phyloP scores from a whole-genome alignment of 2,888 invertebrate genomes.

The Augochlorella aurata region DNA sequence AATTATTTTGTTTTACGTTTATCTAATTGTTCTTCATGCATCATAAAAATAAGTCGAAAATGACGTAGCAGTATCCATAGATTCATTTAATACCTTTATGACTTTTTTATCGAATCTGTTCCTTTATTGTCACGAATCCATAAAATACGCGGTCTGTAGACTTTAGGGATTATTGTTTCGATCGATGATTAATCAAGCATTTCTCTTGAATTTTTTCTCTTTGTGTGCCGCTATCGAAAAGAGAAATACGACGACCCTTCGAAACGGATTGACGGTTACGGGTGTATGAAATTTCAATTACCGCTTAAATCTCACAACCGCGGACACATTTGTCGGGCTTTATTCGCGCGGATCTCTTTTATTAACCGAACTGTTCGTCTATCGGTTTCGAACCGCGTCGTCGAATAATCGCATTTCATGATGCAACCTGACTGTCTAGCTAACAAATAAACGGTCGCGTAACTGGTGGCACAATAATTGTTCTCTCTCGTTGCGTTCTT shows the following conservation, averaged over 20 bases:
- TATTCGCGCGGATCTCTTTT: neutral
- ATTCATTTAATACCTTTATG: too few species aligned
- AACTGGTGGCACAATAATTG: neutral
- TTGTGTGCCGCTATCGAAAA: neutral
- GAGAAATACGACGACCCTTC: neutral
- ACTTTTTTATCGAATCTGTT: too few species aligned
- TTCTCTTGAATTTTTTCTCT: neutral
- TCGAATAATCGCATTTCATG: neutral
- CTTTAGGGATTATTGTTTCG: neutral
- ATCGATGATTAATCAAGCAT: neutral
- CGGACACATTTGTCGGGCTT: conserved; percentile 2
- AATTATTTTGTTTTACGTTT: too few species aligned
- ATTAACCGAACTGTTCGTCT: neutral
- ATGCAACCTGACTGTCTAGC: neutral
- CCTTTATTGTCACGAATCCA: too few species aligned
- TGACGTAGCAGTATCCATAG: too few species aligned
- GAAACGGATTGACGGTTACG: neutral
- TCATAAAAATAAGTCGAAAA: too few species aligned
- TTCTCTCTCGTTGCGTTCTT: neutral
- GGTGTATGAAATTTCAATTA: conserved; percentile 4
- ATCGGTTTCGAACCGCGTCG: neutral
- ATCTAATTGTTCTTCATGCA: too few species aligned
- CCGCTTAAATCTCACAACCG: neutral
- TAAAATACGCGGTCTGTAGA: too few species aligned
- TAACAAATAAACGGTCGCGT: conserved; percentile 2